Conservation (phyloP, 2,797 vertebrate genomes). For the Philypnodon macrostomus region DNA sequence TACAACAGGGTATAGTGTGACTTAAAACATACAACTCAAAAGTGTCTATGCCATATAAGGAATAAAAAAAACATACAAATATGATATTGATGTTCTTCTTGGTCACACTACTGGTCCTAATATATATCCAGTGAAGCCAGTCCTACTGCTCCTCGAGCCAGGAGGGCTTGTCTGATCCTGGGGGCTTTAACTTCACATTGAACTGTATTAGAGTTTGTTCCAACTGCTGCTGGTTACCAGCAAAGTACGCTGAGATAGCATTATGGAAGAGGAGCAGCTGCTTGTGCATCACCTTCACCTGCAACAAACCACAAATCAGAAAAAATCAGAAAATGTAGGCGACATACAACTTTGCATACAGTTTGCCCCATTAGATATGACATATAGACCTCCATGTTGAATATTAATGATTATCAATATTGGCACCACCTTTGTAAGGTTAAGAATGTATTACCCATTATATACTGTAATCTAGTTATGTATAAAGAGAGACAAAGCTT, state of each 20-base stretch:
- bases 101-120: constrained; percentile 25
- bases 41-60: constrained; percentile 37
- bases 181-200: constrained; percentile 91
- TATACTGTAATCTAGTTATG: too few species aligned
- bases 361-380: too few species aligned
- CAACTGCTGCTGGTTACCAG: constrained; percentile 97
- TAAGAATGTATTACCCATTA: too few species aligned
- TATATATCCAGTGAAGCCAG: constrained; percentile 24
- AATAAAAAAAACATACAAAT: constrained; percentile 52
- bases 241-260: constrained; percentile 95
- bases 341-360: too few species aligned
- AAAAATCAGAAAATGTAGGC: too few species aligned
- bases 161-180: constrained; percentile 90
- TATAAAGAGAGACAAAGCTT: too few species aligned
- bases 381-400: too few species aligned
- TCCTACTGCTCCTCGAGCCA: constrained; percentile 95
- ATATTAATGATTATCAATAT: too few species aligned
- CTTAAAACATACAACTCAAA: constrained; percentile 35
- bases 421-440: too few species aligned
- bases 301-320: constrained; percentile 16
- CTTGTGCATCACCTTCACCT: constrained; percentile 99
- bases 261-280: constrained; percentile 98
- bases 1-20: constrained; percentile 41
- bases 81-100: constrained; percentile 30
- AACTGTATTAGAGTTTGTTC: constrained; percentile 97